Conservation (phyloP, 2,888 invertebrate genomes). For the Hirudinaria manillensis region DNA sequence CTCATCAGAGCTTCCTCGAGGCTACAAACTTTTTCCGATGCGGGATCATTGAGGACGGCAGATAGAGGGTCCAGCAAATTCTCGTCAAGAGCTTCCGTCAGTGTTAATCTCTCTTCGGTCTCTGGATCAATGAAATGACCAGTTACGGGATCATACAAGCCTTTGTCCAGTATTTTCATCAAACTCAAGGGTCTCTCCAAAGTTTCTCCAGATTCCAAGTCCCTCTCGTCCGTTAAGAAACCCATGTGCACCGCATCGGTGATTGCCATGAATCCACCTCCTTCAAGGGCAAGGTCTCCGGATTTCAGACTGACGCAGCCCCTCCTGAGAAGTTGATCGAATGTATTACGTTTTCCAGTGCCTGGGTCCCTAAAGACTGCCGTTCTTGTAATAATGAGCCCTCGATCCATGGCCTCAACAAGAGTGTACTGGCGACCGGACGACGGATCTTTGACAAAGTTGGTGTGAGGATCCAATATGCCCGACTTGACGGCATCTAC, state of each 20-base stretch:
- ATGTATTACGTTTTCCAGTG: constrained; percentile 59
- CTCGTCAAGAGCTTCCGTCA: constrained; percentile 39
- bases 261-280: constrained; percentile 44
- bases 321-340: constrained; percentile 71
- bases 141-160: constrained; percentile 70
- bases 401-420: constrained; percentile 62
- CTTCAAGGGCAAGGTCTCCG: constrained; percentile 63
- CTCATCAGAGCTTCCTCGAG: constrained; percentile 49
- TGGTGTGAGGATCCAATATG: constrained; percentile 63
- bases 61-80: constrained; percentile 39
- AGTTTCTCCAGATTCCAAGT: constrained; percentile 1
- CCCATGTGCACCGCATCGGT: constrained; percentile 37
- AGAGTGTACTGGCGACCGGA: constrained; percentile 35
- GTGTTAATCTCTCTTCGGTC: constrained; percentile 71
- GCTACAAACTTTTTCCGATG: constrained; percentile 39
- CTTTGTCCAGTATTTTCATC: constrained; percentile 63
- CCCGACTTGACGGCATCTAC: constrained; percentile 65
- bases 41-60: constrained; percentile 41
- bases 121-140: constrained; percentile 70
- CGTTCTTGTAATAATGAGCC: constrained; percentile 36
- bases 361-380: constrained; percentile 38
- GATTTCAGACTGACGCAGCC: constrained; percentile 72
- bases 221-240: constrained; percentile 30
- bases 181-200: constrained; percentile 37
- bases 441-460: constrained; percentile 55